phyloP scores from a whole-genome alignment of 2,888 invertebrate genomes.

The Heliconius hortense region DNA sequence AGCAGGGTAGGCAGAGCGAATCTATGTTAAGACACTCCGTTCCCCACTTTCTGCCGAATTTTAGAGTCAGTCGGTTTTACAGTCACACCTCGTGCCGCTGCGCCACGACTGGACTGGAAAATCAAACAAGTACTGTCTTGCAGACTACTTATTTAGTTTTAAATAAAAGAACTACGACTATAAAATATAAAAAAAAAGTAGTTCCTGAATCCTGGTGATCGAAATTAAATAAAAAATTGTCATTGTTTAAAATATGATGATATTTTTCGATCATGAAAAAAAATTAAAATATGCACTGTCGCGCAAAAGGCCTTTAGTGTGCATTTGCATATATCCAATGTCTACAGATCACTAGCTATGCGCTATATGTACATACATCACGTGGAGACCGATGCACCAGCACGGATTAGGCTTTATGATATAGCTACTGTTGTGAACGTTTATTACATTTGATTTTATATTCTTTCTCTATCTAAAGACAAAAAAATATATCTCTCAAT shows the following conservation, averaged over 20 bases:
- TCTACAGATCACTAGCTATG: conserved; percentile 23
- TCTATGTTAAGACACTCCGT: no score
- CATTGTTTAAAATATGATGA: neutral
- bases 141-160: no score
- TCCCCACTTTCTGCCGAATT: no score
- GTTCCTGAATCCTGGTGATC: neutral
- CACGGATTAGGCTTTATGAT: conserved; percentile 11
- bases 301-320: conserved; percentile 23
- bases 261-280: conserved; percentile 13
- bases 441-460: neutral
- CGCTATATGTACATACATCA: conserved; percentile 9
- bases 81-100: no score
- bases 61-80: no score
- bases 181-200: neutral
- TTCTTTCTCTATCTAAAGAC: neutral
- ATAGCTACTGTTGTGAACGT: neutral
- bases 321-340: conserved; percentile 26
- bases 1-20: no score
- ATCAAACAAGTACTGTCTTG: no score
- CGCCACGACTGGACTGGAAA: no score
- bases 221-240: neutral
- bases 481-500: no score
- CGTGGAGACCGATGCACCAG: conserved; percentile 13
- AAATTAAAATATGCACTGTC: conserved; percentile 14
- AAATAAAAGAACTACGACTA: neutral